A percentile compares a stretch with the other conserved stretches of the same genome.
Conservation (phyloP, 1,140 invertebrate species). For the Rhysida immarginata region DNA sequence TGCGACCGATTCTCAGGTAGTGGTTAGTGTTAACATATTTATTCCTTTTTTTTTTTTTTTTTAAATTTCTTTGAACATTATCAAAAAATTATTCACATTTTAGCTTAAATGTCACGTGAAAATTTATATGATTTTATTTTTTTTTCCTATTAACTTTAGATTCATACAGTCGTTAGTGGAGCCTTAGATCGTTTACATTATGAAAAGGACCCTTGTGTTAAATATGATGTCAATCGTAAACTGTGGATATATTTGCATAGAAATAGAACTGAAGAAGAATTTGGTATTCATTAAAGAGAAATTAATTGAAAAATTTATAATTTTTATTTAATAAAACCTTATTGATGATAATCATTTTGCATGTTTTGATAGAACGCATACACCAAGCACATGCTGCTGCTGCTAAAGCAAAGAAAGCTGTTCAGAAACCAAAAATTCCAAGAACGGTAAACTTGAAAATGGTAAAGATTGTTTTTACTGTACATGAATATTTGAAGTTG, state of each 20-base stretch:
- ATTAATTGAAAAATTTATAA: not conserved
- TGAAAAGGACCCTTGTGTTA: slow-evolving; percentile 75
- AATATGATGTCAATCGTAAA: slow-evolving; percentile 73
- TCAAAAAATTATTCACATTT: no score
- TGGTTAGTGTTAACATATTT: slow-evolving; percentile 6
- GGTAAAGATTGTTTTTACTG: not conserved
- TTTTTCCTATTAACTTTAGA: slow-evolving; percentile 19
- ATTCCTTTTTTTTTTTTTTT: no score
- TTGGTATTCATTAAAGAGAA: slow-evolving; percentile 36
- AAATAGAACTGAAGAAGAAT: slow-evolving; percentile 56
- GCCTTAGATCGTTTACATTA: slow-evolving; percentile 76
- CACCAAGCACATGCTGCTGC: slow-evolving; percentile 35
- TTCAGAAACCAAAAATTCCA: slow-evolving; percentile 26
- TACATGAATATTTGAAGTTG: not conserved
- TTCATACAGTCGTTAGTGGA: slow-evolving; percentile 74
- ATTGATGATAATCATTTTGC: not conserved
- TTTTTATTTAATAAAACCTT: not conserved
- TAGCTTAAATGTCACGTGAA: no score
- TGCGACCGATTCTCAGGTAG: slow-evolving; percentile 48
- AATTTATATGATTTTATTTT: not conserved
- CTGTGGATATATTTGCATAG: slow-evolving; percentile 82
- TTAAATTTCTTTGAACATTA: no score
- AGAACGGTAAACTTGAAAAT: not conserved
- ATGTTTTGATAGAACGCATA: slow-evolving; percentile 27
- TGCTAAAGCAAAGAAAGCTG: slow-evolving; percentile 32